Percentiles rank a stretch among this genome's conserved stretches.
Evolutionary conservation across 2,113 vertebrate genomes (phyloP).

Genomic region (Tursiops truncatus): DNA sequence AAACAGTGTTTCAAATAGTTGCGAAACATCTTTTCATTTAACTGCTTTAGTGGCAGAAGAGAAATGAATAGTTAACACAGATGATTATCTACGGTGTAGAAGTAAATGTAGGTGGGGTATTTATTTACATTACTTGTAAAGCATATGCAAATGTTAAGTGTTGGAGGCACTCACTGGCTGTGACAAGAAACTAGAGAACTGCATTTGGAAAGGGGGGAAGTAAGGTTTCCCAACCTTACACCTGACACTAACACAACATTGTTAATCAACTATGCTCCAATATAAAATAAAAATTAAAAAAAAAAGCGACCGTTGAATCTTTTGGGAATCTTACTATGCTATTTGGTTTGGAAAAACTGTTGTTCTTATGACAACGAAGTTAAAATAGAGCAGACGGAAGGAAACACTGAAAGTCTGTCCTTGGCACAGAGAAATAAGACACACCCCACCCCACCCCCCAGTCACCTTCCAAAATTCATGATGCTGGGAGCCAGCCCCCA

Average conservation of each 20-base stretch:
- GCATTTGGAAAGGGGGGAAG: neutral
- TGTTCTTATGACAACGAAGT: neutral
- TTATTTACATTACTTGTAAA: slow-evolving; percentile 14
- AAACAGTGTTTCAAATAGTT: neutral
- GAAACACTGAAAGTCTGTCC: neutral
- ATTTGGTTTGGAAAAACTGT: slow-evolving; percentile 5
- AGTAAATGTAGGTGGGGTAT: neutral
- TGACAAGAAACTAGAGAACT: neutral
- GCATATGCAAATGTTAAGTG: neutral
- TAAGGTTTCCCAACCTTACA: neutral
- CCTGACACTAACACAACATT: too few relatives aligned
- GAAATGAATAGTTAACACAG: neutral
- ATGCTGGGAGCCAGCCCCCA: neutral
- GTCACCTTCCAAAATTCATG: neutral
- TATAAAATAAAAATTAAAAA: too few relatives aligned
- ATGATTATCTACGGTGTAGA: neutral
- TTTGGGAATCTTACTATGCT: neutral
- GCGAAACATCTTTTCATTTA: neutral
- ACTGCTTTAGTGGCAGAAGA: neutral
- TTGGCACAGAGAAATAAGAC: neutral
- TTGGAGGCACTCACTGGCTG: neutral
- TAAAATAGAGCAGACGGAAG: neutral
- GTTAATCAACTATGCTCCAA: too few relatives aligned
- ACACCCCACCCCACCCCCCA: neutral
- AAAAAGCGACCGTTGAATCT: neutral